phyloP scores from a whole-genome alignment of 2,888 invertebrate species.

The Tetragonula carbonaria region DNA sequence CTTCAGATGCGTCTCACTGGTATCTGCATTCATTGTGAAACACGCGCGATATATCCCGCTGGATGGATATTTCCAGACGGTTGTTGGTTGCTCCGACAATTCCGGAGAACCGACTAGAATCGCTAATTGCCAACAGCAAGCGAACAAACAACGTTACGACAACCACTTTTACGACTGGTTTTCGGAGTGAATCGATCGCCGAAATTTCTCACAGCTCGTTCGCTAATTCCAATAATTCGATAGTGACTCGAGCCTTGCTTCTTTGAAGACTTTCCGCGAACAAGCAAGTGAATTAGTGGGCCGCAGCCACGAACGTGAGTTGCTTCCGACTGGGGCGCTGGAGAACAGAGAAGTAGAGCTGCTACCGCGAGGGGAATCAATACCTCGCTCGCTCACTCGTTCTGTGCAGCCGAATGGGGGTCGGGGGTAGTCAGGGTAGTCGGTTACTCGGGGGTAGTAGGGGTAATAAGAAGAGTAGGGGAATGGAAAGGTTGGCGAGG shows the following conservation, averaged over 20 bases:
- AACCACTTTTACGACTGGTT: no score
- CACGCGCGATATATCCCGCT: conserved; percentile 19
- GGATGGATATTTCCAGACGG: background rate
- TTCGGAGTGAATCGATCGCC: no score
- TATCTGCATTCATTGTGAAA: conserved; percentile 41
- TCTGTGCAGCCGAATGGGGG: conserved; percentile 27
- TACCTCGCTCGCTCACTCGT: conserved; percentile 73
- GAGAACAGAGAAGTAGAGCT: conserved; percentile 78
- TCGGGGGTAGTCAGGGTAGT: conserved; percentile 67
- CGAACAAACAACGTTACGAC: no score
- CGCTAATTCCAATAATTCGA: background rate
- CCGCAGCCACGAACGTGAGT: conserved; percentile 78
- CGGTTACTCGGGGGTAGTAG: conserved; percentile 1
- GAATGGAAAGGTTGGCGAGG: conserved; percentile 62
- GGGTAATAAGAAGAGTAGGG: conserved; percentile 75
- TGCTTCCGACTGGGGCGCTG: conserved; percentile 79
- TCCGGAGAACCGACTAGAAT: no score
- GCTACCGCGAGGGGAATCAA: conserved; percentile 82
- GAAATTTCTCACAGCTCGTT: background rate
- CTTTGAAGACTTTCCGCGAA: conserved; percentile 23
- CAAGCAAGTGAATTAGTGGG: conserved; percentile 58
- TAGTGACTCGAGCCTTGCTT: conserved; percentile 13
- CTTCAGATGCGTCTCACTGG: conserved; percentile 37
- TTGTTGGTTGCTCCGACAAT: no score
- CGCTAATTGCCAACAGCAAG: no score